phyloP scores from a whole-genome alignment of 2,113 vertebrate species.

The Atrichornis clamosus region DNA sequence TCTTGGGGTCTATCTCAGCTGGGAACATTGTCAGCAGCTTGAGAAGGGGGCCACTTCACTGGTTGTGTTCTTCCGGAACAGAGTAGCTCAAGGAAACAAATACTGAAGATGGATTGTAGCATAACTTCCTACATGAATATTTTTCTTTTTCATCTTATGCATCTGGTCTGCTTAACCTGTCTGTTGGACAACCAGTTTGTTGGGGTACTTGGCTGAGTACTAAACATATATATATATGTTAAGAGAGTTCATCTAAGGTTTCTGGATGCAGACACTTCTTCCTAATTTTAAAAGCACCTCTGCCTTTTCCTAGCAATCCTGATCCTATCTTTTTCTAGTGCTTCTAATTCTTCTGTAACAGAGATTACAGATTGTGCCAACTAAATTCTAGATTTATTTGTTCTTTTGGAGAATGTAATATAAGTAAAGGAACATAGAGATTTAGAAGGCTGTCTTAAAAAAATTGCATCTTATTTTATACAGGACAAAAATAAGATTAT shows the following conservation, averaged over 20 bases:
- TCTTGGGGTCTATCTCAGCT: neutral
- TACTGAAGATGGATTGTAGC: neutral
- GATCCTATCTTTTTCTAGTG: neutral
- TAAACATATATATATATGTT: fast-evolving
- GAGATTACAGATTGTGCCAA: neutral
- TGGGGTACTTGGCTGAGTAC: fast-evolving
- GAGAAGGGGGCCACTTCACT: fast-evolving
- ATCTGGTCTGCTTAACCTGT: neutral
- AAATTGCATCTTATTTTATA: neutral
- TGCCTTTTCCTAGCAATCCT: neutral
- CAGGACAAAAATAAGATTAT: neutral
- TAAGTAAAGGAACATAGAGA: neutral
- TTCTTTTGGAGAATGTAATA: neutral
- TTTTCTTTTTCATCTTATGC: neutral
- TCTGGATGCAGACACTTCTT: neutral
- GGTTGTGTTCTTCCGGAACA: neutral
- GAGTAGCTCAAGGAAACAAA: neutral
- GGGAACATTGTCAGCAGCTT: neutral
- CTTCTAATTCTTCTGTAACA: neutral
- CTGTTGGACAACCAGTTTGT: neutral
- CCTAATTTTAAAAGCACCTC: neutral
- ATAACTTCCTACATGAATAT: neutral
- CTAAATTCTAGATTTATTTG: neutral
- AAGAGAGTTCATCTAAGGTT: neutral
- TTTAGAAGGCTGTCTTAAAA: neutral